phyloP scores from a whole-genome alignment of 2,888 invertebrate genomes.

The Maniola hyperantus region DNA sequence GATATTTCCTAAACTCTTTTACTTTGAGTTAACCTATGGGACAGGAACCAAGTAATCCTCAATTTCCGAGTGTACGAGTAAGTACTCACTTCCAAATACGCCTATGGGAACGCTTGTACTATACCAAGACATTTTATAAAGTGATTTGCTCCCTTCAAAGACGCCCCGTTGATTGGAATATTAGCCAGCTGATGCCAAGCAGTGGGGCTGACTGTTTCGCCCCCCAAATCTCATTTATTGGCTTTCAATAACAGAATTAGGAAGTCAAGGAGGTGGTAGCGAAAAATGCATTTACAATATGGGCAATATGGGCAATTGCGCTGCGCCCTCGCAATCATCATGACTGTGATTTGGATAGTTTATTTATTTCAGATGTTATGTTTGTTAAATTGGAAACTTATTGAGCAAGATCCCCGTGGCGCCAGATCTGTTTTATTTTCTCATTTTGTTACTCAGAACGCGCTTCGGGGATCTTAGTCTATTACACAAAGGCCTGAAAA shows the following conservation, averaged over 20 bases:
- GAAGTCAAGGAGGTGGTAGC: conserved; percentile 18
- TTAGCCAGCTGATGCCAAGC: conserved; percentile 67
- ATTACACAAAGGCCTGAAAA: too few species aligned
- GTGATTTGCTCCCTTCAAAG: conserved; percentile 44
- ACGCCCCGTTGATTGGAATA: conserved; percentile 58
- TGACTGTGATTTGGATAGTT: background rate
- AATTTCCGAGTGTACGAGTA: too few species aligned
- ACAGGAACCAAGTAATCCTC: background rate
- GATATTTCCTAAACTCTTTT: too few species aligned
- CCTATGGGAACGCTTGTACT: conserved; percentile 3
- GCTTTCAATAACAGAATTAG: conserved; percentile 40
- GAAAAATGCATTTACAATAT: conserved; percentile 9
- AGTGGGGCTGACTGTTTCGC: conserved; percentile 51
- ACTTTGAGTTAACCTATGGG: too few species aligned
- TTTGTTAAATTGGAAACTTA: background rate
- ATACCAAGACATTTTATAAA: conserved; percentile 33
- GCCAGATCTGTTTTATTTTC: too few species aligned
- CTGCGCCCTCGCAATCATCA: conserved; percentile 6
- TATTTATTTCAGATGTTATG: background rate
- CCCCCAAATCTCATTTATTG: conserved; percentile 45
- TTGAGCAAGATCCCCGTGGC: too few species aligned
- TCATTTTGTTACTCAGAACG: background rate
- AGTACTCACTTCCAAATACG: background rate
- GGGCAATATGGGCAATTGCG: conserved; percentile 6
- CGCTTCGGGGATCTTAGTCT: too few species aligned